Conservation (phyloP, 2,113 vertebrate species). For the Atractosteus spatula region DNA sequence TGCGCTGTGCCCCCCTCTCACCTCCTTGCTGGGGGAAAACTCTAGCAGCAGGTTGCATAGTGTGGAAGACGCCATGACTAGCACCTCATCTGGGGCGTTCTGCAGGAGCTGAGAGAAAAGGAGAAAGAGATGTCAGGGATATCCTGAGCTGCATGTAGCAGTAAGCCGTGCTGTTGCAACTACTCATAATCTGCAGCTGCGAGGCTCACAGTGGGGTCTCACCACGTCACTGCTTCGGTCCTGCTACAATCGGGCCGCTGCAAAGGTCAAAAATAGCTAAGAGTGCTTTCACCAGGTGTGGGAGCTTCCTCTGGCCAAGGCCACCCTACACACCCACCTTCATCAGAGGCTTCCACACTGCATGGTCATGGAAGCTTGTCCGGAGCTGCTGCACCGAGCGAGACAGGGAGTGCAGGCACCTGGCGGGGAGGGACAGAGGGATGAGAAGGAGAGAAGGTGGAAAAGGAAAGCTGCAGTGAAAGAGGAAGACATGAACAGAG, state of each 20-base stretch:
- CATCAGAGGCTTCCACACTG: slow-evolving; percentile 98
- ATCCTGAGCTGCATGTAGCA: no score
- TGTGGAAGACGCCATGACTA: slow-evolving; percentile 96
- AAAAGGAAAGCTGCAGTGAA: neutral
- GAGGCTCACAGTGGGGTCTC: neutral
- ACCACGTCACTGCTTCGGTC: neutral
- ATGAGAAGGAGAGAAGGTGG: slow-evolving; percentile 33
- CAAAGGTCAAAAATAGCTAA: neutral
- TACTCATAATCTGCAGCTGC: neutral
- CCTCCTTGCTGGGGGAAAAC: slow-evolving; percentile 99
- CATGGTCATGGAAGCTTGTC: slow-evolving; percentile 97
- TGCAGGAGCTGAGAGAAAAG: slow-evolving; percentile 79
- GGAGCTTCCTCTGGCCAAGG: no score
- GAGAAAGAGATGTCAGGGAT: slow-evolving; percentile 13
- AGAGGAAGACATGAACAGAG: neutral
- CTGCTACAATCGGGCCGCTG: neutral
- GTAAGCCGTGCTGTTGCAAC: no score
- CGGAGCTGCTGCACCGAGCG: slow-evolving; percentile 97
- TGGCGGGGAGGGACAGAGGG: slow-evolving; percentile 33
- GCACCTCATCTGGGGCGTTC: slow-evolving; percentile 95
- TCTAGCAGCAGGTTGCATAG: slow-evolving; percentile 97
- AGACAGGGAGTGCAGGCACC: slow-evolving; percentile 98
- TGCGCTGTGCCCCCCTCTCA: slow-evolving; percentile 45
- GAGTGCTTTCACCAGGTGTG: neutral
- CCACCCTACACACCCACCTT: slow-evolving; percentile 70